phyloP scores from a whole-genome alignment of 2,888 invertebrate genomes.

The Philonicus albiceps region DNA sequence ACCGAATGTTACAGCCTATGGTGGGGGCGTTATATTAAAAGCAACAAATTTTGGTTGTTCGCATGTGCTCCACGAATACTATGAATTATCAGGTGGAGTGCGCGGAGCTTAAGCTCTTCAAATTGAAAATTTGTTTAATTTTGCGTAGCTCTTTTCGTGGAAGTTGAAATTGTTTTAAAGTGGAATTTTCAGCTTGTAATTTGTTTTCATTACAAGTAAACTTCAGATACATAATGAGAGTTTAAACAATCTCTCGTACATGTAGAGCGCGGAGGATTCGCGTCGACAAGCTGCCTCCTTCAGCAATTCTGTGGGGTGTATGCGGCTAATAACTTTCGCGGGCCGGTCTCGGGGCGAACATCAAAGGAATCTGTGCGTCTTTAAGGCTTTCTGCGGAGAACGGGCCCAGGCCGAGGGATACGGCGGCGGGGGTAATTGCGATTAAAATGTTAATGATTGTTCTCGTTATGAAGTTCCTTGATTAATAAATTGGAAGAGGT shows the following conservation, averaged over 20 bases:
- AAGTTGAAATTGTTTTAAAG: slow-evolving; percentile 26
- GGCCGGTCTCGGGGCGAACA: not conserved
- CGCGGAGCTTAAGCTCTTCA: not conserved
- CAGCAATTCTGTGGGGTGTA: not conserved
- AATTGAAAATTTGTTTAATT: slow-evolving; percentile 28
- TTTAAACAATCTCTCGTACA: not conserved
- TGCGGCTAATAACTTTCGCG: not conserved
- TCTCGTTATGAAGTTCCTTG: not conserved
- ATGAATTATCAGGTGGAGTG: slow-evolving; percentile 34
- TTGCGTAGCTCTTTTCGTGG: slow-evolving; percentile 12
- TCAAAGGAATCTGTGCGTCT: not conserved
- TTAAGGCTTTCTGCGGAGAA: not conserved
- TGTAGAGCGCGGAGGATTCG: not conserved
- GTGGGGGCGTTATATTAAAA: slow-evolving; percentile 21
- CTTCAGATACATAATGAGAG: not conserved
- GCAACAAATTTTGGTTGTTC: slow-evolving; percentile 22
- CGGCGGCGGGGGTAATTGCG: not conserved
- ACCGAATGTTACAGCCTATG: slow-evolving; percentile 8
- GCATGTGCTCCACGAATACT: slow-evolving; percentile 17
- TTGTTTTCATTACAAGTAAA: slow-evolving; percentile 9
- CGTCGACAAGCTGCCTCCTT: not conserved
- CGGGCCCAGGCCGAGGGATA: not conserved
- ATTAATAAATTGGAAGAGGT: not conserved
- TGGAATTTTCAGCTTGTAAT: slow-evolving; percentile 1
- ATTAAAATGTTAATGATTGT: not conserved